phyloP scores from a whole-genome alignment of 2,888 invertebrate species.

The Deilephila elpenor region DNA sequence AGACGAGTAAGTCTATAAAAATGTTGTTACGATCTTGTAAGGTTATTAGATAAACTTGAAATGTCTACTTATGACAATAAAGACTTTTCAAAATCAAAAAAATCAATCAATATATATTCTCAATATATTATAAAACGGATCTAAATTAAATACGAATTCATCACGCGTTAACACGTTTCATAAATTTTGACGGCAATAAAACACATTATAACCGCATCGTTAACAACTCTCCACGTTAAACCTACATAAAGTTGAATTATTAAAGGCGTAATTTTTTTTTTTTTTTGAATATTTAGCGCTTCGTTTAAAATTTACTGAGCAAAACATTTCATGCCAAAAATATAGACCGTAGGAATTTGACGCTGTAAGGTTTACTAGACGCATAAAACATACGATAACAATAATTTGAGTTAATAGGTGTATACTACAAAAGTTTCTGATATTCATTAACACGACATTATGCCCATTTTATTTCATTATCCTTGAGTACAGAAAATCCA shows the following conservation, averaged over 20 bases:
- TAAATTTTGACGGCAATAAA: slow-evolving; percentile 40
- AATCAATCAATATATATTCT: background rate
- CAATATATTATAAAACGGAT: background rate
- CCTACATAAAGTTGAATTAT: slow-evolving; percentile 41
- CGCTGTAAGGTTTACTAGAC: background rate
- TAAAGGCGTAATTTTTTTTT: slow-evolving; percentile 26
- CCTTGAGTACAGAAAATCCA: no score
- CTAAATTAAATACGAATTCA: background rate
- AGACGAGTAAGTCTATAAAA: no score
- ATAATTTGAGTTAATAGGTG: background rate
- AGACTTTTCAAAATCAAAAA: no score
- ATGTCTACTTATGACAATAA: no score
- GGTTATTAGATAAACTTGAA: no score
- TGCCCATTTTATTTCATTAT: no score
- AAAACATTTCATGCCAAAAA: slow-evolving; percentile 5
- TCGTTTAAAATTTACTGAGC: slow-evolving; percentile 4
- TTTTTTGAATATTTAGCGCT: background rate
- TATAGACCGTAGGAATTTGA: background rate
- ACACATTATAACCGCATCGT: slow-evolving; percentile 31
- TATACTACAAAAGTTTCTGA: no score
- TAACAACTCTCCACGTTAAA: slow-evolving; percentile 42
- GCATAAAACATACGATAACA: background rate
- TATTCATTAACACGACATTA: no score
- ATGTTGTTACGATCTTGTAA: no score
- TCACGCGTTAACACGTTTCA: slow-evolving; percentile 2